These are phyloP conservation scores for Bubalus kerabau DNA, from an alignment of 2,113 vertebrate species.

Conservation along the genomic window DNA sequence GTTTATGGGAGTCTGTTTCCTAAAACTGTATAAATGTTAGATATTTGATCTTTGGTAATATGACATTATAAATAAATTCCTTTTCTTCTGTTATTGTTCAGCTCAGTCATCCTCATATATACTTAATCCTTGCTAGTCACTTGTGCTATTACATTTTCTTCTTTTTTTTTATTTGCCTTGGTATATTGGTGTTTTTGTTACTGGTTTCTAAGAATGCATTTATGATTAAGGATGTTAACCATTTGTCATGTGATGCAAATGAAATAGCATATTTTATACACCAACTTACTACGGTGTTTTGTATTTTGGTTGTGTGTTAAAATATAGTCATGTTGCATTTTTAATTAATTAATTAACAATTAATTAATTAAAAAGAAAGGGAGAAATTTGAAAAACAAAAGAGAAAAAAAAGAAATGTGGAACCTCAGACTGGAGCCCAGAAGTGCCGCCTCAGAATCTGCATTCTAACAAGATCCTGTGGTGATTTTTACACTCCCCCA, in stretches of 20 bases:
- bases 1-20: background rate
- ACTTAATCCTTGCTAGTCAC: background rate
- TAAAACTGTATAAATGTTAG: background rate
- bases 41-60: background rate
- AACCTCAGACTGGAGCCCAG: background rate
- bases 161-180: background rate
- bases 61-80: background rate
- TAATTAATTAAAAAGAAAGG: background rate
- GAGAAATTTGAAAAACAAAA: background rate
- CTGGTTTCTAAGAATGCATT: background rate
- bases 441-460: background rate
- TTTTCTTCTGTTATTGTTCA: background rate
- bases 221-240: background rate
- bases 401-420: background rate
- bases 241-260: background rate
- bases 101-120: background rate
- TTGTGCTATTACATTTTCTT: background rate
- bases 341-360: background rate
- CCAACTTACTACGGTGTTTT: too few relatives aligned
- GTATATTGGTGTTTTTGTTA: background rate
- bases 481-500: background rate
- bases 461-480: constrained; percentile 15
- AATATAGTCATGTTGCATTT: background rate
- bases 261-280: background rate
- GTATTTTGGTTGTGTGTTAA: background rate